A percentile compares a stretch with the other conserved stretches of the same genome.
Conservation (phyloP, 2,888 invertebrate genomes). For the Trimorus sp. region DNA sequence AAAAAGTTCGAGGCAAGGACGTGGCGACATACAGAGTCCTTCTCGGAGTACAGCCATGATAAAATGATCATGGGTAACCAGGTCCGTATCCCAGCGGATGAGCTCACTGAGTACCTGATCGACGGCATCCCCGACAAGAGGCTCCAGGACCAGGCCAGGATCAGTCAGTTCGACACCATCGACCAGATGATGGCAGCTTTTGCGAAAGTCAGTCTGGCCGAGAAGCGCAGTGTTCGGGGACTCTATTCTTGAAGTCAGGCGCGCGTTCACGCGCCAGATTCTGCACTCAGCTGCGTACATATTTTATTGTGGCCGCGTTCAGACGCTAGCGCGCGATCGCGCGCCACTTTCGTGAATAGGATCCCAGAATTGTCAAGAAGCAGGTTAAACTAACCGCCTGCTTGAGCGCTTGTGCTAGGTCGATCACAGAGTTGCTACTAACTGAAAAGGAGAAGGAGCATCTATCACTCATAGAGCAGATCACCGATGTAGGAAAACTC, state of each 20-base stretch:
- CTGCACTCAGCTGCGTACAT: too few species aligned
- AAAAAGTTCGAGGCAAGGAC: too few species aligned
- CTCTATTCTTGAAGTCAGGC: too few species aligned
- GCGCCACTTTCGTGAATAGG: too few species aligned
- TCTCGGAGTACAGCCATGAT: constrained; percentile 24
- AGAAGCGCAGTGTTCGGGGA: too few species aligned
- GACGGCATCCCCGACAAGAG: constrained; percentile 47
- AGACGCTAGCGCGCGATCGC: too few species aligned
- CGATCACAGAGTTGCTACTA: constrained; percentile 9
- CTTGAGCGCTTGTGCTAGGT: constrained; percentile 25
- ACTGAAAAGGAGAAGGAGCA: constrained; percentile 4
- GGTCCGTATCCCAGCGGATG: constrained; percentile 9
- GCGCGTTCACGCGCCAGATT: too few species aligned
- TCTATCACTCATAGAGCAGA: constrained; percentile 22
- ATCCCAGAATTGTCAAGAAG: constrained; percentile 38
- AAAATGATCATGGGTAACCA: constrained; percentile 56
- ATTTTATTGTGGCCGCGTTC: too few species aligned
- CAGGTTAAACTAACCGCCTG: constrained; percentile 43
- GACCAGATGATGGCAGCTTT: too few species aligned
- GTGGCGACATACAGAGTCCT: too few species aligned
- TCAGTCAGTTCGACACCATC: too few species aligned
- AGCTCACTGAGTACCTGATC: neutral
- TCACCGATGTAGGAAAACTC: constrained; percentile 21
- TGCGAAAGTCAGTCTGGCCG: too few species aligned
- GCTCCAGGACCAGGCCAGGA: constrained; percentile 44